These are phyloP conservation scores for Heterotis niloticus DNA, from an alignment of 2,113 vertebrate species.

Conservation along the genomic window DNA sequence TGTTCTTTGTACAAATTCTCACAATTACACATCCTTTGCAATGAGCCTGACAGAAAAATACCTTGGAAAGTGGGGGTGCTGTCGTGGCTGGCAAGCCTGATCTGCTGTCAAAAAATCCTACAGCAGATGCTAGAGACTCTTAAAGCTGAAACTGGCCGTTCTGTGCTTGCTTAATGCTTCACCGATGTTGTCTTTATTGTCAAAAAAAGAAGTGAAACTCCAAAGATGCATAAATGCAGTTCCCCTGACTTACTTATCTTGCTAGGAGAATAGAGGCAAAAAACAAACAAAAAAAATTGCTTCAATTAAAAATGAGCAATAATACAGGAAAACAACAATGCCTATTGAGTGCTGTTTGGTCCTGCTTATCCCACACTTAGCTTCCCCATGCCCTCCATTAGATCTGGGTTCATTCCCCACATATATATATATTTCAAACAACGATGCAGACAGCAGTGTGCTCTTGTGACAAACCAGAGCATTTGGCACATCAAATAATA, in stretches of 20 bases:
- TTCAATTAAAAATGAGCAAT: neutral
- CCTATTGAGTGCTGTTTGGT: neutral
- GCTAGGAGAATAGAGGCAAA: too few relatives aligned
- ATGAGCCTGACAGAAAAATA: neutral
- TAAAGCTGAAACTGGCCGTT: neutral
- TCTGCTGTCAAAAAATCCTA: neutral
- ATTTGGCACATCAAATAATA: neutral
- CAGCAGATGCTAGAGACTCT: neutral
- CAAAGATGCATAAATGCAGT: too few relatives aligned
- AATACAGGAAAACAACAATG: neutral
- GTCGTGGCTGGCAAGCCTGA: neutral
- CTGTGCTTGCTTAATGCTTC: neutral
- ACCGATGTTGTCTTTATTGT: too few relatives aligned
- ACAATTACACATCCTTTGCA: slow-evolving; percentile 4
- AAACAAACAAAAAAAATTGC: neutral
- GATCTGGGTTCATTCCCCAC: slow-evolving; percentile 28
- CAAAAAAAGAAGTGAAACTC: too few relatives aligned
- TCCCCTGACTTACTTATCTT: too few relatives aligned
- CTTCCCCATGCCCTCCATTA: neutral
- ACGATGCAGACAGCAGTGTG: slow-evolving; percentile 22
- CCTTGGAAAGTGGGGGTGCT: neutral
- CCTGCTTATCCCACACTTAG: neutral
- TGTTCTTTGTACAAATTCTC: neutral
- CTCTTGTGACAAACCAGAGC: neutral
- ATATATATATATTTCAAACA: slow-evolving; percentile 35